Base-by-base conservation (phyloP, 2,113 vertebrate genomes). In the Oncorhynchus masou region DNA sequence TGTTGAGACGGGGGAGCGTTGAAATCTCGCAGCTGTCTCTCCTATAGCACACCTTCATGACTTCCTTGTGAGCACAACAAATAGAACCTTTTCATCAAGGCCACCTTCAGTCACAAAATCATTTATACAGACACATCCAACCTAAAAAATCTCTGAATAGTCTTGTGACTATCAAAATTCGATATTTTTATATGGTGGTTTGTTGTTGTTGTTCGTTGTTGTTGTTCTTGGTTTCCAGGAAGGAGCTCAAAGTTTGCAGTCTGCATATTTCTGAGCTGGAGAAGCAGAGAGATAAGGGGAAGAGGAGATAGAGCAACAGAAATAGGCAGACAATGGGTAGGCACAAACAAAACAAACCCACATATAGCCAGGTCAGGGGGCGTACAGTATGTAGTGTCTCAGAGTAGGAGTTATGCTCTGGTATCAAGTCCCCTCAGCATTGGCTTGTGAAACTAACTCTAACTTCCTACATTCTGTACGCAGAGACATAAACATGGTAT, bases 281-380 rank as follows among this genome's bases (percentile, higher is more conserved):
- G 87, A 77, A 84, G 68, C 92, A 95, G 83, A 94, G 92, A 84
- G 86, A 88, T n/a, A 22, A 1, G 78, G 94, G 88, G 94, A 94
- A 19, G 39, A 24, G 2, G 84, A 95, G 74, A 91, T 92, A 0
- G 76, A 90, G 67, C 71, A 19, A 1, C 91, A 95, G 84, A 89
- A 86, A 83, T 83, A 86, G 48, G 85, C 84, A 64, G 88, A 89
- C 64, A 95, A 95, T 68, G 91, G 51, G 97, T 97, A 88, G 72
- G 94, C 91, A 45, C 15, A 34, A 15, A 74, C 39, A n/a, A 12
- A 25, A 54, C 12, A 54, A 54, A 54, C 51, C 16, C 51, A 54
- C 8, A 45, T 4, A 54, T 19, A 19, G 4, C 51, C 15, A 19
- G 3, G 51, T 54, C 51, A 34, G 67, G 31, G 29, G 67, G 20